Conservation (phyloP, 2,888 invertebrate species). For the Sarcophaga subvicina region DNA sequence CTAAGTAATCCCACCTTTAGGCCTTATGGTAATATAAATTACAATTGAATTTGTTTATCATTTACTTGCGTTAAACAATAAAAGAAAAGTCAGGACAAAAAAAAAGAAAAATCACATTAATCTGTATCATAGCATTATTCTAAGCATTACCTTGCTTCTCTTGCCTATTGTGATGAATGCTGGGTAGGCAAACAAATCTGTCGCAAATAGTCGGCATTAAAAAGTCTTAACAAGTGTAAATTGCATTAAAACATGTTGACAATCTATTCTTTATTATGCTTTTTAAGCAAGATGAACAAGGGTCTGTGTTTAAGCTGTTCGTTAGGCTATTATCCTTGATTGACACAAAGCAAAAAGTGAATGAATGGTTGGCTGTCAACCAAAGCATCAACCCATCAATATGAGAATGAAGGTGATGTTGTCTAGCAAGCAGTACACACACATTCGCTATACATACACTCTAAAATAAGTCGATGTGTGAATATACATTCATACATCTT, state of each 20-base stretch:
- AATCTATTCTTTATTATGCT: conserved; percentile 63
- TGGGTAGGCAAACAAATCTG: conserved; percentile 34
- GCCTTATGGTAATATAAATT: conserved; percentile 30
- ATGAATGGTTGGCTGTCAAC: conserved; percentile 26
- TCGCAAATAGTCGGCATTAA: conserved; percentile 40
- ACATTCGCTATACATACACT: neutral
- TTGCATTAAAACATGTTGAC: conserved; percentile 66
- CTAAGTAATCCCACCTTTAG: conserved; percentile 41
- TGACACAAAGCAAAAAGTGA: conserved; percentile 60
- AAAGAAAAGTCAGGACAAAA: neutral
- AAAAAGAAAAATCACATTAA: conserved; percentile 25
- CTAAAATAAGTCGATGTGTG: no score
- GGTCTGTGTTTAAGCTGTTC: conserved; percentile 13
- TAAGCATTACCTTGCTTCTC: neutral
- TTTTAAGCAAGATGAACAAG: conserved; percentile 38
- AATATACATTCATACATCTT: no score
- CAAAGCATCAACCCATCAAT: conserved; percentile 26
- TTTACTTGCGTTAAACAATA: neutral
- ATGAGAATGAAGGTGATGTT: conserved; percentile 37
- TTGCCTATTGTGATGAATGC: neutral
- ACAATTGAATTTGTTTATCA: neutral
- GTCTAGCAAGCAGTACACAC: conserved; percentile 5
- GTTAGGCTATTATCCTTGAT: conserved; percentile 63
- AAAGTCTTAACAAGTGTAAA: conserved; percentile 60
- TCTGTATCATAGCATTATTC: conserved; percentile 28